A percentile compares a stretch with the other conserved stretches of the same genome.
Evolutionary conservation across 2,888 invertebrate species (phyloP).

Genomic region (Ernsta delagoae): DNA sequence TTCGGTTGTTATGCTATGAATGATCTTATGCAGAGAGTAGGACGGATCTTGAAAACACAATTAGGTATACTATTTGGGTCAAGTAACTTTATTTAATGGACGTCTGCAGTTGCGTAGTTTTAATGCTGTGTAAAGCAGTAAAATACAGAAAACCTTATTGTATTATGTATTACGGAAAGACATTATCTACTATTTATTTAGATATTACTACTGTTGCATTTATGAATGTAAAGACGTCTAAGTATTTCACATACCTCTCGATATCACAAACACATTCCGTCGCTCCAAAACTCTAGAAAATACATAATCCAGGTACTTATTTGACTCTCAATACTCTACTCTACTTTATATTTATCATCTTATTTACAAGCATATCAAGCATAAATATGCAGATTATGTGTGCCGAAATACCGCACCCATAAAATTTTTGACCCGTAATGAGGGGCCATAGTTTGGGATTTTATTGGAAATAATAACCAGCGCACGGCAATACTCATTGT

Average conservation of each 20-base stretch:
- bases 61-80: background rate
- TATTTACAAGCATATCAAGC: constrained; percentile 12
- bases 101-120: background rate
- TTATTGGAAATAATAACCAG: constrained; percentile 20
- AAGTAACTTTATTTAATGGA: background rate
- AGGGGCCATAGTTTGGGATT: constrained; percentile 11
- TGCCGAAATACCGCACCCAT: constrained; percentile 19
- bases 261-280: background rate
- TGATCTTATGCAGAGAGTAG: background rate
- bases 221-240: too few species aligned
- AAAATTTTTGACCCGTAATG: constrained; percentile 14
- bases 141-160: too few species aligned
- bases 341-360: background rate
- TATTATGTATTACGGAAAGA: too few species aligned
- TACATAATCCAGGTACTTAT: too few species aligned
- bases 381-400: constrained; percentile 18
- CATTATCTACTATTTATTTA: too few species aligned
- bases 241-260: too few species aligned
- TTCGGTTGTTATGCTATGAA: background rate
- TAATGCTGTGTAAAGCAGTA: too few species aligned
- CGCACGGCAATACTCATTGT: constrained; percentile 28
- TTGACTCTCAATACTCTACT: background rate
- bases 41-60: background rate
- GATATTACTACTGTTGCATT: too few species aligned
- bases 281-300: too few species aligned